Evolutionary conservation across 2,888 invertebrate genomes (phyloP).

Genomic region (Patella pellucida): DNA sequence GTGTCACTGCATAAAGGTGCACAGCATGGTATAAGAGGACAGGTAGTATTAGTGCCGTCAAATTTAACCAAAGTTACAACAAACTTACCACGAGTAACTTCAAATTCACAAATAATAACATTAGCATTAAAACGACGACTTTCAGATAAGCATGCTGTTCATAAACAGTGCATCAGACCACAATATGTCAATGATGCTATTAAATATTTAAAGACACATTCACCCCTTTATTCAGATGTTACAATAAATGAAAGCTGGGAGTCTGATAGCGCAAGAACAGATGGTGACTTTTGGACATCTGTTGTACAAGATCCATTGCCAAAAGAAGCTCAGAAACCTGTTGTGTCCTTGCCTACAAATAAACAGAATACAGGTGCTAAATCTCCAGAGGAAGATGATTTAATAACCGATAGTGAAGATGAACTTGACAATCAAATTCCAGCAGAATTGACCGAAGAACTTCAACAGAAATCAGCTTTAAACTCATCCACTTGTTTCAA

Average conservation of each 20-base stretch:
- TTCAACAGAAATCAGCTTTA: conserved; percentile 22
- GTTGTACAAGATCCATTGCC: not conserved
- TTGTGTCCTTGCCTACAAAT: not conserved
- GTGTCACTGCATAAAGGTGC: conserved; percentile 5
- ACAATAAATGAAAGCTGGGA: conserved; percentile 18
- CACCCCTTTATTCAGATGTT: conserved; percentile 25
- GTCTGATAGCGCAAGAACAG: conserved; percentile 4
- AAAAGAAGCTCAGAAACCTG: not conserved
- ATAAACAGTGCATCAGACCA: conserved; percentile 30
- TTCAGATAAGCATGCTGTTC: conserved; percentile 30
- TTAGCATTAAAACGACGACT: conserved; percentile 29
- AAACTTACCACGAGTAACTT: conserved; percentile 23
- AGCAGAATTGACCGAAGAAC: conserved; percentile 21
- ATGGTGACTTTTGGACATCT: conserved; percentile 16
- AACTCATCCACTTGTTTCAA: conserved; percentile 24
- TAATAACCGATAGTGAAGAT: conserved; percentile 30
- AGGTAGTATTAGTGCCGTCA: conserved; percentile 27
- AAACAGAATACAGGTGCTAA: not conserved
- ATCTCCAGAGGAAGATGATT: not conserved
- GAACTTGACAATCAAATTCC: conserved; percentile 30
- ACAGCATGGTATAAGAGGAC: conserved; percentile 24
- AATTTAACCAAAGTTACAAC: conserved; percentile 27
- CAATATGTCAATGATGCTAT: conserved; percentile 28
- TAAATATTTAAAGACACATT: conserved; percentile 21
- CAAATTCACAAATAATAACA: conserved; percentile 25